Evolutionary conservation across 2,888 invertebrate genomes (phyloP), one percentile per base, ranked within the genome.

Genomic region (Anaspis maculata): DNA sequence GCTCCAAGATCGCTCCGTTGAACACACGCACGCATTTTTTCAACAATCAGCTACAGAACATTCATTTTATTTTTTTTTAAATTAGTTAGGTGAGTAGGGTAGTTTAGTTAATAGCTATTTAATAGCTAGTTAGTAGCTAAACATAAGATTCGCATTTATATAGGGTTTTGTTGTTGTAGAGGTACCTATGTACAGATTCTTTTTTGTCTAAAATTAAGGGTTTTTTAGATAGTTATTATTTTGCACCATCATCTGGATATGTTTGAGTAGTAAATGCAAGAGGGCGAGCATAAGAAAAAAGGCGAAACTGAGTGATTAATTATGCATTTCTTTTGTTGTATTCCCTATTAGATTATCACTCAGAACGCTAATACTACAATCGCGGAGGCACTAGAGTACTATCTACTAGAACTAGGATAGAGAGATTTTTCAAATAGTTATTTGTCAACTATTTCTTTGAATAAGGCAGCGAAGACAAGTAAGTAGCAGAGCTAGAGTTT

Each of bases 161-260:
- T n/a, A n/a, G n/a, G n/a, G n/a, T n/a, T n/a, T n/a, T n/a, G n/a
- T n/a, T n/a, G n/a, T n/a, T n/a, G n/a, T n/a, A n/a, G n/a, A 19
- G 19, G 9, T 5, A 9, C 25, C 30, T 50, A 50, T 50, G 33
- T 51, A 51, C 50, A 51, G 35, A 38, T 25, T n/a, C n/a, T n/a
- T n/a, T n/a, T n/a, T n/a, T n/a, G n/a, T n/a, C n/a, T n/a, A n/a
- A n/a, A n/a, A n/a, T n/a, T n/a, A n/a, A n/a, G n/a, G n/a, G n/a
- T 46, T 49, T 53, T 46, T 49, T 51, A 51, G 49, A 41, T 46
- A 44, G 49, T 53, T 50, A n/a, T 49, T 49, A 40, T 59, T 61
- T n/a, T 62, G 64, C 62, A 62, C 62, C 62, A 61, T 64, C 49
- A 44, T 56, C 51, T 57, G 62, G 62, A 64, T 64, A 64, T 64